Evolutionary conservation across 1,140 invertebrate genomes (phyloP).

Genomic region (Drosophila takahashii): DNA sequence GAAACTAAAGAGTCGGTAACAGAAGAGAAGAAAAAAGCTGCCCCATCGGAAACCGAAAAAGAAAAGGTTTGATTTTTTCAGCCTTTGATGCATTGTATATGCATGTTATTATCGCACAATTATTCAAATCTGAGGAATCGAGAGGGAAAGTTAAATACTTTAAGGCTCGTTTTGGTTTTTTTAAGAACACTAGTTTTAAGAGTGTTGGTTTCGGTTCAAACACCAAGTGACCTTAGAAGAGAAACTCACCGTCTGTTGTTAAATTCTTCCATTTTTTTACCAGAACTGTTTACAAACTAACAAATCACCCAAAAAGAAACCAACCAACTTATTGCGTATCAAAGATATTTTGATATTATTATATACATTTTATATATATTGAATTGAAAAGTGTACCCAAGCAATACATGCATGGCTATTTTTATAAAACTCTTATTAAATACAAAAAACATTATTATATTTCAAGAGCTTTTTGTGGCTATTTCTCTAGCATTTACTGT

Average conservation of each 20-base stretch:
- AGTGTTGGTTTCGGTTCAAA: constrained; percentile 58
- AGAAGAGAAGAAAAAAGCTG: background rate
- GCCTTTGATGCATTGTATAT: no score
- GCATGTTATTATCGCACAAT: background rate
- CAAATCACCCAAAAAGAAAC: background rate
- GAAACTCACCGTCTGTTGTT: constrained; percentile 23
- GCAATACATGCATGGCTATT: constrained; percentile 34
- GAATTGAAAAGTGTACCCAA: background rate
- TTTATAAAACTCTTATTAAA: constrained; percentile 41
- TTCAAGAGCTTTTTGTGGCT: no score
- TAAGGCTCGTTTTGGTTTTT: background rate
- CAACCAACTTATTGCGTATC: constrained; percentile 9
- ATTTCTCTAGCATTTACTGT: constrained; percentile 32
- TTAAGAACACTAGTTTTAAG: constrained; percentile 11
- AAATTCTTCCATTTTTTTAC: background rate
- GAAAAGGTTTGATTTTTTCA: constrained; percentile 3
- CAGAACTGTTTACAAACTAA: background rate
- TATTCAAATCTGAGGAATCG: background rate
- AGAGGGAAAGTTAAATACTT: background rate
- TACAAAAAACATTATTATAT: background rate
- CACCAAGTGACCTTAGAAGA: constrained; percentile 73
- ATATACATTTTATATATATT: constrained; percentile 29
- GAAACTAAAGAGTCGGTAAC: background rate
- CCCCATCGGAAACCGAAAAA: constrained; percentile 1
- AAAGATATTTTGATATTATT: constrained; percentile 32